Evolutionary conservation across 2,888 invertebrate genomes (phyloP).

Genomic region (Physocephala rufipes): DNA sequence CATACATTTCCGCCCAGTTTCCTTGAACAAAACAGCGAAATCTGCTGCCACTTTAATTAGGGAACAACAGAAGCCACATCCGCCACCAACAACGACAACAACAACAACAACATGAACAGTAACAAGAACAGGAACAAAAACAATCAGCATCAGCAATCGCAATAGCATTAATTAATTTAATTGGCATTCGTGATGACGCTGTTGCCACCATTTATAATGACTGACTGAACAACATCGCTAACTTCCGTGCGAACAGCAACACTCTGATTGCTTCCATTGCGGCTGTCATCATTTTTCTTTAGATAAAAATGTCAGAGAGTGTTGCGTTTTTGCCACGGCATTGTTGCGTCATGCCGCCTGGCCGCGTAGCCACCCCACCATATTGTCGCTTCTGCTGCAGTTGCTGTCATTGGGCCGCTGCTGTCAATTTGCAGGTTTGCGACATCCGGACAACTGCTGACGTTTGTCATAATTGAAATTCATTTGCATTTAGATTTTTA

Average conservation of each 20-base stretch:
- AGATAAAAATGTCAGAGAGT: slow-evolving; percentile 6
- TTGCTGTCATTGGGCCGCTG: slow-evolving; percentile 41
- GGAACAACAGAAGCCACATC: background rate
- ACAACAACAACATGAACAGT: background rate
- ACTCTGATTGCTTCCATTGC: slow-evolving; percentile 27
- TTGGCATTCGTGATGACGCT: slow-evolving; percentile 19
- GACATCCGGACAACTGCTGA: slow-evolving; percentile 63
- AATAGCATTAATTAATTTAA: slow-evolving; percentile 25
- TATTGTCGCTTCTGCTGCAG: slow-evolving; percentile 24
- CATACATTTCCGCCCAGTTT: slow-evolving; percentile 18
- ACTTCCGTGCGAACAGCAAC: slow-evolving; percentile 32
- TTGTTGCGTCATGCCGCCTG: background rate
- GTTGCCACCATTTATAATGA: slow-evolving; percentile 27
- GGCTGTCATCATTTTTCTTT: slow-evolving; percentile 1
- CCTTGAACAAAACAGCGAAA: background rate
- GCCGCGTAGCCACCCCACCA: background rate
- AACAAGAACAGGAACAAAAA: slow-evolving; percentile 8
- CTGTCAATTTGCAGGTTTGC: slow-evolving; percentile 52
- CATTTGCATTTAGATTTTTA: slow-evolving; percentile 56
- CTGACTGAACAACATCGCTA: slow-evolving; percentile 23
- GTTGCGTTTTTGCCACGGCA: slow-evolving; percentile 3
- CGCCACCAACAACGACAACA: background rate
- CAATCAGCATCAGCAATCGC: no score
- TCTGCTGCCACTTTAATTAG: slow-evolving; percentile 21
- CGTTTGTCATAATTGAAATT: slow-evolving; percentile 62